Percentiles rank a stretch among this genome's conserved stretches.
Evolutionary conservation across 2,888 invertebrate species (phyloP).

Genomic region (Ochropacha duplaris): DNA sequence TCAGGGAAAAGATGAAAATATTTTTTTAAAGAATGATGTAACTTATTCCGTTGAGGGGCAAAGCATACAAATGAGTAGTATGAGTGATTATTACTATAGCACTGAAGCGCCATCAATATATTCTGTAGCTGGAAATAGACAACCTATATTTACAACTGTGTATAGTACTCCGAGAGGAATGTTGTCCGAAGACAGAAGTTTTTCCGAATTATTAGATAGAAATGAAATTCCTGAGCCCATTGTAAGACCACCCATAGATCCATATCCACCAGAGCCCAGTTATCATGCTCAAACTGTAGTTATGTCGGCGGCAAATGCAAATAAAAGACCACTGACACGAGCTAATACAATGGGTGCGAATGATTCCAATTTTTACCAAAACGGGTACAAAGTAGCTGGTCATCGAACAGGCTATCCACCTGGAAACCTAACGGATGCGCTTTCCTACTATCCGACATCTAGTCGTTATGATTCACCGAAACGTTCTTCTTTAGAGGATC

Average conservation of each 20-base stretch:
- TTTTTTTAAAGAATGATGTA: slow-evolving; percentile 57
- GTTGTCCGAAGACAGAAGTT: slow-evolving; percentile 84
- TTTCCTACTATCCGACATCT: slow-evolving; percentile 91
- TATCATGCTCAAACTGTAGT: slow-evolving; percentile 83
- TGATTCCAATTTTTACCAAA: slow-evolving; percentile 82
- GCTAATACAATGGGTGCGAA: slow-evolving; percentile 81
- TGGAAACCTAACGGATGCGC: slow-evolving; percentile 89
- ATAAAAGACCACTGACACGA: slow-evolving; percentile 79
- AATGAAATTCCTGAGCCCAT: slow-evolving; percentile 74
- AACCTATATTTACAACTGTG: slow-evolving; percentile 88
- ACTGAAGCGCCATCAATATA: slow-evolving; percentile 87
- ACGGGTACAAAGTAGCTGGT: slow-evolving; percentile 86
- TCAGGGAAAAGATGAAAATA: slow-evolving; percentile 56
- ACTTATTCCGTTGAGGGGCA: slow-evolving; percentile 51
- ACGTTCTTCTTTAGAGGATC: slow-evolving; percentile 83
- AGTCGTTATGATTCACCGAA: slow-evolving; percentile 83
- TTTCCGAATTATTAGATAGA: slow-evolving; percentile 87
- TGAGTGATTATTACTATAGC: slow-evolving; percentile 71
- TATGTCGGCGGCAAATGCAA: slow-evolving; percentile 61
- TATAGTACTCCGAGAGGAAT: slow-evolving; percentile 87
- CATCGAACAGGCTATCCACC: slow-evolving; percentile 88
- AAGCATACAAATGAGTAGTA: slow-evolving; percentile 58
- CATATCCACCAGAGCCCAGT: slow-evolving; percentile 81
- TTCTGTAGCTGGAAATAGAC: slow-evolving; percentile 88
- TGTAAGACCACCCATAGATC: slow-evolving; percentile 58